Evolutionary conservation across 92 coral and sea anemone species (phyloP).

Genomic region (Isaurus tuberculatus): DNA sequence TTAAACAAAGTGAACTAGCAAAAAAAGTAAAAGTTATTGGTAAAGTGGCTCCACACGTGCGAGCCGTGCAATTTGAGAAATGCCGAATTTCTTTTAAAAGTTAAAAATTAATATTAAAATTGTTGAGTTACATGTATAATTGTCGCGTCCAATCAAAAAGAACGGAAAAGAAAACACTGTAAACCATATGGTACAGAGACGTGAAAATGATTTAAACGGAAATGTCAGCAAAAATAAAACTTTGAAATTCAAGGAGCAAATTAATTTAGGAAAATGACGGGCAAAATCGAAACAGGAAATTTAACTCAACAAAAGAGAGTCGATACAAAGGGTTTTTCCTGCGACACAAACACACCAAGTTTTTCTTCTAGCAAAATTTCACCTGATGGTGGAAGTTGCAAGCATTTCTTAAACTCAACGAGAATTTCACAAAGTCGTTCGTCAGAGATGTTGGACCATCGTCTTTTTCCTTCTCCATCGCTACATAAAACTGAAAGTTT

Average conservation of each 20-base stretch:
- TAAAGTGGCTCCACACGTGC: too few species aligned
- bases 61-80: too few species aligned
- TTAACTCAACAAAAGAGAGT: neutral
- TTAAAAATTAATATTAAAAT: slow-evolving; percentile 14
- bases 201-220: neutral
- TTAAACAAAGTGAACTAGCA: too few species aligned
- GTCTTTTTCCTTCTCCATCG: slow-evolving; percentile 11
- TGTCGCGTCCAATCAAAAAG: neutral
- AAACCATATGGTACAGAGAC: neutral
- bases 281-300: slow-evolving; percentile 2
- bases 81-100: neutral
- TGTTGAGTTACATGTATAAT: neutral
- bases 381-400: neutral
- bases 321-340: neutral
- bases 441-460: slow-evolving; percentile 13
- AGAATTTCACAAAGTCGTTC: slow-evolving; percentile 3
- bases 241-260: neutral
- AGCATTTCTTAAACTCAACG: neutral
- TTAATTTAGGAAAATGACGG: neutral
- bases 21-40: too few species aligned
- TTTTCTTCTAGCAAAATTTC: neutral
- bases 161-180: neutral
- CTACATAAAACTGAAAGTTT: slow-evolving; percentile 53
- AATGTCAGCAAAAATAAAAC: neutral
- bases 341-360: neutral